Base-by-base conservation (phyloP, 1,140 invertebrate species). In the Drosophila cardini region DNA sequence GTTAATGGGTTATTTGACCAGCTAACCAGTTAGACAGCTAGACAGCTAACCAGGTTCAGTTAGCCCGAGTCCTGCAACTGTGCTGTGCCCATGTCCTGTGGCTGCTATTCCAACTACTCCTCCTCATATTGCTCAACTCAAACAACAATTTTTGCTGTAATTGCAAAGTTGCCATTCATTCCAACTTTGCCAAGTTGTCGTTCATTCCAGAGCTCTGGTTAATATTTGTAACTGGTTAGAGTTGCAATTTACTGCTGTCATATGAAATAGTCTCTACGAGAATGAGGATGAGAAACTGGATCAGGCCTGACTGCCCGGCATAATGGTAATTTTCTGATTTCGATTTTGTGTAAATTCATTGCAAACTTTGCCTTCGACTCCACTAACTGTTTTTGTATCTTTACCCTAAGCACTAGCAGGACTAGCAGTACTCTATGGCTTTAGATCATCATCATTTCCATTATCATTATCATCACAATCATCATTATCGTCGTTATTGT, bases 341-440 rank as follows among this genome's bases (percentile, higher is more conserved):
- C 83, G 83, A 87, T 87, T 87, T 87, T 87, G 83, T 87, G 83
- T 87, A 89, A 87, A 87, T 87, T 87, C 83, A 87, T 89, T 83
- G 84, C 84, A 74, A 67, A 70, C 82, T 75, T 62, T 52, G 61
- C 30, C 60, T 60, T 46, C n/a, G 30, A 56, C 55, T 55, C 67
- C 32, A 60, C 15, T 40, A 5, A 40, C 57, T 81, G 63, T 40
- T 43, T 36, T 61, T 63, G 62, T 64, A 40, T 30, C 60, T 40
- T 60, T 61, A 15, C 63, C 53, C 48, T 34, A 38, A 52, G 55
- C 55, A 16, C 6, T 43, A 6, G 6, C 26, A 13, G 40, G 48
- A 21, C 4, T 15, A 13, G n/a, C 53, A 10, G 36, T 11, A 55
- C 32, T 65, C 4, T 72, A 50, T 50, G 32, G 32, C 43, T 68